Evolutionary conservation across 2,888 invertebrate species (phyloP), one percentile per base, ranked within the genome.

Genomic region (Eupithecia vulgata): DNA sequence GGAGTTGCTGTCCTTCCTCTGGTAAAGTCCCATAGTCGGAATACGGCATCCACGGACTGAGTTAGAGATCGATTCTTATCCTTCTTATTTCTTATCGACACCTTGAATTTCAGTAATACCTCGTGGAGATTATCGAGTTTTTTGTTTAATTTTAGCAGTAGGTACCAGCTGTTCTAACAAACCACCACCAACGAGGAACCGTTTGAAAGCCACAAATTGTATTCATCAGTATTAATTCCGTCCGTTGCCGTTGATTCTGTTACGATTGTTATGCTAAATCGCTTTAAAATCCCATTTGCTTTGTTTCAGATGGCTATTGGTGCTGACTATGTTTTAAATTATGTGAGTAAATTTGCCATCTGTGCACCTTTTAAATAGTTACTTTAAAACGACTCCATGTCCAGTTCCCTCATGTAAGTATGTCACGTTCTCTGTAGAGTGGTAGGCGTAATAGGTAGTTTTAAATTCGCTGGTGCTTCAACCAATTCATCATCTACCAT

Each of bases 211-310:
- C 82, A 82, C 84, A 86, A 87, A 89, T 88, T 86, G 87, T 87
- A 86, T 87, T 89, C 87, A 89, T 90, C 90, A 90, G 88, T 88
- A 87, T 88, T 87, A 87, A 66, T 85, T 87, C 84, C 81, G 80
- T 78, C 69, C 71, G 79, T 79, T 78, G 76, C 70, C 78, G 81
- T 81, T 81, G 81, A 83, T 84, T 84, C 82, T 81, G 81, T 84
- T 84, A 83, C 78, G 80, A 81, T 85, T 85, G 86, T 87, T 83
- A 86, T 83, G 83, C 81, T 80, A 84, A 84, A 84, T 82, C 80
- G 81, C 74, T 79, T 77, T 75, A 74, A 79, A 80, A 79, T 80
- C 75, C 76, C 78, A 78, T 80, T 74, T 68, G 61, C 71, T 64
- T 77, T 76, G 76, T 80, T 80, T 71, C 85, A 85, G 85, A 79